Base-by-base conservation (phyloP, 2,888 invertebrate genomes). In the Agonopterix alstromeriana region DNA sequence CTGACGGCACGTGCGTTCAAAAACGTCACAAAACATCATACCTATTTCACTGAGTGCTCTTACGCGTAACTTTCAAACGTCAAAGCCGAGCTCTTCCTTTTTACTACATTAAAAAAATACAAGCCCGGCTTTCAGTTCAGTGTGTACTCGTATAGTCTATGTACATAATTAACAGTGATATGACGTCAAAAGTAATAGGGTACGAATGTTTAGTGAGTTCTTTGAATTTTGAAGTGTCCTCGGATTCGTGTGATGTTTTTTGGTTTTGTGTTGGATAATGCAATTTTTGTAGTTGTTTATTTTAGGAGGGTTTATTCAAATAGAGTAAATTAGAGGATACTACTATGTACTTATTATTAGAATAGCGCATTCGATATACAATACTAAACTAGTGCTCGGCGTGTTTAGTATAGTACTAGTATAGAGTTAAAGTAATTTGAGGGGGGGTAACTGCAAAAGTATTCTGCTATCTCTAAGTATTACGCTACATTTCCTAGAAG, bases 21-120 rank as follows among this genome's bases (percentile, higher is more conserved):
- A 42, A 10, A 40, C 53, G 49, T 50, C 38, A 50, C 40, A 48
- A 43, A 48, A 43, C 44, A 43, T n/a, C 38, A 38, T 38, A 38
- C 38, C 9, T n/a, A 38, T 38, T 38, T 38, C 38, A 38, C 36
- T 9, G 57, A 81, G 82, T 55, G 69, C 75, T 51, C 80, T 85
- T 35, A 43, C 51, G 45, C 52, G 49, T 72, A 73, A 75, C 65
- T 77, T 67, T 70, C 67, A 71, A 69, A 73, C 73, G 71, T 82
- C 84, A 85, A 86, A 86, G 84, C 67, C 27, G 53, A 61, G 63
- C 77, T 82, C 83, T 82, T 86, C 85, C 84, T 82, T 81, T 86
- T 85, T 78, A 85, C 72, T 75, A 72, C 70, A 67, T 73, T 79
- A 65, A 63, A 73, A 73, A 68, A 64, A 70, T 69, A 70, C 69